These are phyloP conservation scores for Cephalopachus bancanus DNA, from an alignment of 2,797 vertebrate species.

Conservation along the genomic window DNA sequence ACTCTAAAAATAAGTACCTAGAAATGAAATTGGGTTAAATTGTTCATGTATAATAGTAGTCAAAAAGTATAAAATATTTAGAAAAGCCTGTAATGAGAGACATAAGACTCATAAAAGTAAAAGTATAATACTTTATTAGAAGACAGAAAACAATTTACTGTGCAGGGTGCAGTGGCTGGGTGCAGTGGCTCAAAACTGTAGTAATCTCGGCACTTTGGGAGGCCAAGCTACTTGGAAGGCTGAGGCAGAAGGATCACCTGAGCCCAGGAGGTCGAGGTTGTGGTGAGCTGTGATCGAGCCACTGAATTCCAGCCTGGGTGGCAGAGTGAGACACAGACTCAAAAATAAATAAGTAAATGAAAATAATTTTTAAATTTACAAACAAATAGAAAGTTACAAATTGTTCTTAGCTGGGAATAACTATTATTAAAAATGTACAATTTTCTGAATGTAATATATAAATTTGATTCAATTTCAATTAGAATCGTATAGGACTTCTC, in stretches of 20 bases:
- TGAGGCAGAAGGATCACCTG: too few relatives aligned
- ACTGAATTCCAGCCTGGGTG: too few relatives aligned
- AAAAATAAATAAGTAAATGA: too few relatives aligned
- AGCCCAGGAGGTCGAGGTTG: too few relatives aligned
- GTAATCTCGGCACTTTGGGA: too few relatives aligned
- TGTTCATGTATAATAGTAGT: neutral
- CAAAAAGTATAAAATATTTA: neutral
- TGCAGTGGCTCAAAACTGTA: too few relatives aligned
- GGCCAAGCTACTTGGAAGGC: too few relatives aligned
- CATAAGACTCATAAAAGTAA: slow-evolving; percentile 23
- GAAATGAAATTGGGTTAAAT: slow-evolving; percentile 34
- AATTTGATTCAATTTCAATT: slow-evolving; percentile 48
- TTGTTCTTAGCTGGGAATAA: neutral
- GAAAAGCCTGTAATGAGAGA: slow-evolving; percentile 9
- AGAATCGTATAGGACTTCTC: neutral
- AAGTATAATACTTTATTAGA: slow-evolving; percentile 14
- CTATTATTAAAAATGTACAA: slow-evolving; percentile 21
- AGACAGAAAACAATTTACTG: neutral
- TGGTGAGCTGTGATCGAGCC: too few relatives aligned
- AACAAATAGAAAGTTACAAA: slow-evolving; percentile 24
- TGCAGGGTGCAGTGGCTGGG: too few relatives aligned
- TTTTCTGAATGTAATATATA: slow-evolving; percentile 40
- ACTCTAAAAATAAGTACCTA: slow-evolving; percentile 40
- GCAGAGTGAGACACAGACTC: too few relatives aligned
- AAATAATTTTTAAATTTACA: neutral